Evolutionary conservation across 2,113 vertebrate genomes (phyloP).

Genomic region (Phocoena phocoena): DNA sequence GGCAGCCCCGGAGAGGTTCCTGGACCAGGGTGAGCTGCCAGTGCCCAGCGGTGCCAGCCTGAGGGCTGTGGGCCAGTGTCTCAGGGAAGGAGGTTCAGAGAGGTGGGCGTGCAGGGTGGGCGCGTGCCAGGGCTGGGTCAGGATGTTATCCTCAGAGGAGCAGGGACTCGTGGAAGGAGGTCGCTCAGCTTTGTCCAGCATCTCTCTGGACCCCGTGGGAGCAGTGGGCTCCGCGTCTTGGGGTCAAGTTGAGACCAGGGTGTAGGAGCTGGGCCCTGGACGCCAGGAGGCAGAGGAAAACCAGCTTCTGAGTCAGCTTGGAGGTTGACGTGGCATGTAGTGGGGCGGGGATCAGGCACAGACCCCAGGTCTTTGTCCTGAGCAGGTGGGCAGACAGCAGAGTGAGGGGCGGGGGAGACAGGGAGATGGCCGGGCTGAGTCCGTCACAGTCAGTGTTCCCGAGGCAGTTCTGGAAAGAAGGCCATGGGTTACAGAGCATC

Average conservation of each 20-base stretch:
- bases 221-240: background rate
- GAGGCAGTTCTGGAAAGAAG: background rate
- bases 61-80: background rate
- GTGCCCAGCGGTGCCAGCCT: rapidly evolving
- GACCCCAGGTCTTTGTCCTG: background rate
- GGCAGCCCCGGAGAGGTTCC: background rate
- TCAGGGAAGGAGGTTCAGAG: background rate
- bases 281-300: background rate
- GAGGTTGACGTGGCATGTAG: background rate
- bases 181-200: background rate
- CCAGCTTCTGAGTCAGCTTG: background rate
- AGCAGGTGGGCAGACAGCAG: background rate
- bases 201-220: background rate
- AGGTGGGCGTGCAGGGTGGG: rapidly evolving
- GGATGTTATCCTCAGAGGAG: background rate
- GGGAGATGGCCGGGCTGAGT: background rate
- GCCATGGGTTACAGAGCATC: background rate
- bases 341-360: background rate
- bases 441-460: background rate
- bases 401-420: background rate
- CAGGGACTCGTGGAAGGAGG: background rate
- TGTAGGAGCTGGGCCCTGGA: background rate
- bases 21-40: background rate
- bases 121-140: background rate
- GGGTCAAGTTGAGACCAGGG: background rate